phyloP scores from a whole-genome alignment of 2,888 invertebrate genomes.

The Rhopalosiphum nymphaeae region DNA sequence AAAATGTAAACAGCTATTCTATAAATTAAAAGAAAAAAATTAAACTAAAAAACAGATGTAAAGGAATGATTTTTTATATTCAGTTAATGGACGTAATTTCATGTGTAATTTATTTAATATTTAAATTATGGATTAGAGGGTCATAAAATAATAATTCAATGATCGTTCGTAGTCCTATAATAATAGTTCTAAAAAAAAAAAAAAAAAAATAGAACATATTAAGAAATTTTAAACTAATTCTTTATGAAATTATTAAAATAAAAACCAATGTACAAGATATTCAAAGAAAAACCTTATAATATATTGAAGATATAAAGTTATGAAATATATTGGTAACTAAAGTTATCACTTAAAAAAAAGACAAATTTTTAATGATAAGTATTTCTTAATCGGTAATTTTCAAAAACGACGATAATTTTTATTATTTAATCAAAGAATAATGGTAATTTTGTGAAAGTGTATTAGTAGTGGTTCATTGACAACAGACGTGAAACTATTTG shows the following conservation, averaged over 20 bases:
- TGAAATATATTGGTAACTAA: not conserved
- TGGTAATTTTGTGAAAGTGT: constrained; percentile 53
- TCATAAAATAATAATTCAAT: constrained; percentile 28
- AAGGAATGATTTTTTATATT: not conserved
- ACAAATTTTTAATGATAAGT: not conserved
- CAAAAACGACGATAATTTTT: not conserved
- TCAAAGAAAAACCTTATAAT: not conserved
- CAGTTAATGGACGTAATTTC: not conserved
- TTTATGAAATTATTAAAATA: not conserved
- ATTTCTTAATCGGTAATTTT: not conserved
- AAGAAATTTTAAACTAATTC: not conserved
- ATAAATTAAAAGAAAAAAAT: not conserved
- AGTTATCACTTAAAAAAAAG: not conserved
- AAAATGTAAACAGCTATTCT: not conserved
- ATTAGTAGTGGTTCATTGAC: constrained; percentile 49
- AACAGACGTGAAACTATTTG: constrained; percentile 58
- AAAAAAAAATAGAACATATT: not conserved
- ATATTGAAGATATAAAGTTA: not conserved
- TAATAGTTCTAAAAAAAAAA: not conserved
- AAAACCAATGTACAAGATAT: not conserved
- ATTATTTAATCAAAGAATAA: constrained; percentile 21
- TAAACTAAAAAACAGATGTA: constrained; percentile 4
- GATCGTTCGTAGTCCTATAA: not conserved
- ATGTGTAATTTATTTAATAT: constrained; percentile 29
- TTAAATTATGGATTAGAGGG: not conserved